These are phyloP conservation scores for Cygnus atratus DNA, from an alignment of 2,113 vertebrate genomes.

Conservation along the genomic window DNA sequence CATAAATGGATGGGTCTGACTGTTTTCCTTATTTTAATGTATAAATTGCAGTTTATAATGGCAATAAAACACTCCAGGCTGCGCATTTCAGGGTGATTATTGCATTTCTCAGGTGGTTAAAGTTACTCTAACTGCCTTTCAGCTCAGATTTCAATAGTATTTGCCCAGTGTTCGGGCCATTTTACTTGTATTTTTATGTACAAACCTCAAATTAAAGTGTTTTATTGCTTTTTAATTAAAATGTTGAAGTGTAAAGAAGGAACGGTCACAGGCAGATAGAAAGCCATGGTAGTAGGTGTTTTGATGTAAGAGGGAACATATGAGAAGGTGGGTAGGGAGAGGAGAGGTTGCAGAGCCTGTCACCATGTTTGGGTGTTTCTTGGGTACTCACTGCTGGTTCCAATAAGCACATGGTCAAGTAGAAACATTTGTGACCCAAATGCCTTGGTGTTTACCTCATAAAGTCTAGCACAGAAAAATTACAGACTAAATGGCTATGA, in stretches of 20 bases:
- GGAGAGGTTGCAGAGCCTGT: background rate
- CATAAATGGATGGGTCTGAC: constrained; percentile 72
- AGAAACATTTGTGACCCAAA: constrained; percentile 18
- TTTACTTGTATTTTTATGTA: constrained; percentile 70
- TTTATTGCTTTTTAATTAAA: constrained; percentile 79
- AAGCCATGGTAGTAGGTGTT: background rate
- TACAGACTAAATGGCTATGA: background rate
- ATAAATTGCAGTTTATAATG: constrained; percentile 73
- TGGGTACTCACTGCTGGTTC: background rate
- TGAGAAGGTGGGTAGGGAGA: background rate
- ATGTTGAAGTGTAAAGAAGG: constrained; percentile 51
- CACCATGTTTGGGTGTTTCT: background rate
- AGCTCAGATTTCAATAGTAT: constrained; percentile 69
- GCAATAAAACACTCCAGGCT: constrained; percentile 71
- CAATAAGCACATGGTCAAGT: background rate
- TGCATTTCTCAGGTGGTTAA: constrained; percentile 74
- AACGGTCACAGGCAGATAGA: constrained; percentile 43
- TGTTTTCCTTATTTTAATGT: constrained; percentile 74
- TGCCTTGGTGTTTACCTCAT: background rate
- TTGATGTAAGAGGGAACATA: background rate
- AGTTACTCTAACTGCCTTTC: constrained; percentile 75
- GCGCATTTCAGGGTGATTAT: constrained; percentile 74
- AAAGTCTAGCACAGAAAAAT: constrained; percentile 33
- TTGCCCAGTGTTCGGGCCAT: constrained; percentile 65
- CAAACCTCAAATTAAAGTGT: constrained; percentile 67